A percentile compares a stretch with the other conserved stretches of the same genome.
Evolutionary conservation across 2,888 invertebrate species (phyloP).

Genomic region (Phaedon cochleariae): DNA sequence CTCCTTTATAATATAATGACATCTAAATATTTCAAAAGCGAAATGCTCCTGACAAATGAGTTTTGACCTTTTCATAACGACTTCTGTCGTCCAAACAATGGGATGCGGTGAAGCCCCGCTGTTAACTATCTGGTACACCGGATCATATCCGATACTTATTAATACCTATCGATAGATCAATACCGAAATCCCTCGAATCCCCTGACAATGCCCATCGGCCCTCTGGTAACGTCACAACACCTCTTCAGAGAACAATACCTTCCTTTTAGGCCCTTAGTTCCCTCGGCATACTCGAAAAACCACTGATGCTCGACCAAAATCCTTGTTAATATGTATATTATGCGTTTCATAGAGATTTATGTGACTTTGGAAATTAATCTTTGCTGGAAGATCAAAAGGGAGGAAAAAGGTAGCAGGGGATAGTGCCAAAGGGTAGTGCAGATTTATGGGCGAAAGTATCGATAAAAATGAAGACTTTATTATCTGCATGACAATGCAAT

Average conservation of each 20-base stretch:
- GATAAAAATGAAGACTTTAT: constrained; percentile 41
- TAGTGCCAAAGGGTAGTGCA: constrained; percentile 31
- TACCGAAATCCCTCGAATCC: constrained; percentile 43
- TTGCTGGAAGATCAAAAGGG: constrained; percentile 39
- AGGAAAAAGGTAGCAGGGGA: constrained; percentile 32
- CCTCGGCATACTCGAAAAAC: constrained; percentile 51
- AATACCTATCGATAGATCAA: constrained; percentile 51
- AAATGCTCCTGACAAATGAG: neutral
- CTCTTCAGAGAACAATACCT: constrained; percentile 57
- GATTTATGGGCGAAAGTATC: constrained; percentile 33
- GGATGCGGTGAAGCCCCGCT: constrained; percentile 4
- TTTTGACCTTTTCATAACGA: neutral
- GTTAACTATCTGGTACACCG: constrained; percentile 20
- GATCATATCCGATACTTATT: constrained; percentile 35
- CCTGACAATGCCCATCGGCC: constrained; percentile 51
- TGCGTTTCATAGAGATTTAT: constrained; percentile 55
- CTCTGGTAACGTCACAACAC: constrained; percentile 57
- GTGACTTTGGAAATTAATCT: constrained; percentile 51
- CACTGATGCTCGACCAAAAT: constrained; percentile 56
- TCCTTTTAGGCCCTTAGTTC: constrained; percentile 37
- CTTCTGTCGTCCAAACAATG: neutral
- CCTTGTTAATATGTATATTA: constrained; percentile 58
- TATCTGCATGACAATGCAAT: constrained; percentile 41
- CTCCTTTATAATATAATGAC: too few species aligned
- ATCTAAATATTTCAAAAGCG: too few species aligned